A percentile compares a stretch with the other conserved stretches of the same genome.
Evolutionary conservation across 2,113 vertebrate species (phyloP).

Genomic region (Nettapus auritus): DNA sequence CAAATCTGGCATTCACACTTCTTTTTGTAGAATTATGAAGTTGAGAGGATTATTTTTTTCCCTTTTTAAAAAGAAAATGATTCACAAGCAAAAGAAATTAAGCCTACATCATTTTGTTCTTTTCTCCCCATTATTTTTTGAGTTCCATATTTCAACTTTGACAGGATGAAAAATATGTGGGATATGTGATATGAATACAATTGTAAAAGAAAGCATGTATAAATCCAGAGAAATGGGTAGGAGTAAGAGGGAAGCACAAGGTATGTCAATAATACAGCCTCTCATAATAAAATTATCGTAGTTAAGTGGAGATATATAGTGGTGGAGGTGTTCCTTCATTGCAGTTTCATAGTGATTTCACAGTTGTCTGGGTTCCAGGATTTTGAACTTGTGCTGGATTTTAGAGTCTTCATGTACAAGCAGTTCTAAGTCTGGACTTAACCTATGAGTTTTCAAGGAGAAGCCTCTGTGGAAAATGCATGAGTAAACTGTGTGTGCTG

Average conservation of each 20-base stretch:
- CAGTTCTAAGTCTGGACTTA: background rate
- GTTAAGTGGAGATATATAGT: background rate
- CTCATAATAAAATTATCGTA: background rate
- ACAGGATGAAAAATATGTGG: background rate
- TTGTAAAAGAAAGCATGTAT: background rate
- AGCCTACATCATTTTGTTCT: background rate
- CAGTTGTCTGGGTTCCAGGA: background rate
- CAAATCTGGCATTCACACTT: background rate
- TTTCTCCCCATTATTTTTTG: background rate
- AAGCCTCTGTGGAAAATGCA: background rate
- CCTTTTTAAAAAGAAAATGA: background rate
- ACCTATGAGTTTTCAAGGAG: background rate
- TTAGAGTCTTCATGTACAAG: background rate
- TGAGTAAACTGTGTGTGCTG: background rate
- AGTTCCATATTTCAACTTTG: background rate
- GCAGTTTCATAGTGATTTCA: conserved; percentile 2
- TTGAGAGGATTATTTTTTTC: background rate
- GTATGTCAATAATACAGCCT: background rate
- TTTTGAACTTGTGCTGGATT: background rate
- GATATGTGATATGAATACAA: background rate
- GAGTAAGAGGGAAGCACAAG: background rate
- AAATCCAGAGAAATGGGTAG: background rate
- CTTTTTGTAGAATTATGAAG: background rate
- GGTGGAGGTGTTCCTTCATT: background rate
- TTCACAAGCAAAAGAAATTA: background rate